Percentiles rank a stretch among this genome's conserved stretches.
Conservation (phyloP, 2,888 invertebrate species). For the Timema cristinae region DNA sequence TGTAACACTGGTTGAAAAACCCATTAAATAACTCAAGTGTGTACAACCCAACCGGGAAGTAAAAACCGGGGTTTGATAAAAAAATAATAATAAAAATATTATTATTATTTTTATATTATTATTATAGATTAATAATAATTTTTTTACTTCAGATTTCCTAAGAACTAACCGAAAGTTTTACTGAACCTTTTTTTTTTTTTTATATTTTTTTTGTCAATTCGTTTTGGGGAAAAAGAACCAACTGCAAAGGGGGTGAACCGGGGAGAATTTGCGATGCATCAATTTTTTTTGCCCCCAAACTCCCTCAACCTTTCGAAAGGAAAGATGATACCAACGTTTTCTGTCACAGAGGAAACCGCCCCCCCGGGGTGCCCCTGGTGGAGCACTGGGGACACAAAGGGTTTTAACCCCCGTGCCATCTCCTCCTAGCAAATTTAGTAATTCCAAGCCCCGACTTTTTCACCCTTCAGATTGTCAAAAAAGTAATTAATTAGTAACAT, state of each 20-base stretch:
- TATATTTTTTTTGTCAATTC: slow-evolving; percentile 19
- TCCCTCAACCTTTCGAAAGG: slow-evolving; percentile 60
- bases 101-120: background rate
- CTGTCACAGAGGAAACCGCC: too few species aligned
- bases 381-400: too few species aligned
- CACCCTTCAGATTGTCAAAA: too few species aligned
- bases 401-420: too few species aligned
- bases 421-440: too few species aligned
- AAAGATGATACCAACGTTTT: slow-evolving; percentile 43
- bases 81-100: background rate
- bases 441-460: too few species aligned
- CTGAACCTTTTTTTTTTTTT: background rate
- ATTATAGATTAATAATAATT: background rate
- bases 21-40: too few species aligned
- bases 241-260: slow-evolving; percentile 33
- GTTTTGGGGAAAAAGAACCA: slow-evolving; percentile 34
- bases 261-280: slow-evolving; percentile 49
- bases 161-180: background rate
- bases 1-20: too few species aligned
- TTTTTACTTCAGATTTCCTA: background rate
- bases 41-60: too few species aligned
- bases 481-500: too few species aligned
- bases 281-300: slow-evolving; percentile 56
- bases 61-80: too few species aligned
- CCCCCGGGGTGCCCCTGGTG: too few species aligned